Base-by-base conservation (phyloP, 2,797 vertebrate genomes). In the Picus viridis region DNA sequence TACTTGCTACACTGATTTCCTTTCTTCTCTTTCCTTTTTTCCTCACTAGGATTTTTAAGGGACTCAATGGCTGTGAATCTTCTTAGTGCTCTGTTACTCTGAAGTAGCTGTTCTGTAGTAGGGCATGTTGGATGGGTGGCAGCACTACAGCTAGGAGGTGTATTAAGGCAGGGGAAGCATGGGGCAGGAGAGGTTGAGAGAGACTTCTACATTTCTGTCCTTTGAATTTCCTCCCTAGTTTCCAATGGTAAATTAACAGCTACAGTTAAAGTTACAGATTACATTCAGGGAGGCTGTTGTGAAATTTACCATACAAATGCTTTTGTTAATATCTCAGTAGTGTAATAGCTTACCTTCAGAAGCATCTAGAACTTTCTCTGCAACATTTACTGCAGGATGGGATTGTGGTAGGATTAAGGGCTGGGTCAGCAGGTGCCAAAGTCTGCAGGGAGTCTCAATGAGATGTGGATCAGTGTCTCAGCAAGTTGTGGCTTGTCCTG, bases 371-470 rank as follows among this genome's bases (percentile, higher is more conserved):
- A 79, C 10, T 4, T 86, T 86, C 17, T 71, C 24, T n/a, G 34
- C 24, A 34, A 49, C 0, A 0, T 67, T 88, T 67, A n/a, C 63
- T 65, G 47, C 36, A 65, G 78, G 58, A 51, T 68, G 26, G 58
- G 15, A 34, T 88, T 82, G 64, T 82, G 88, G 43, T 5, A 84
- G 65, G 77, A 88, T 93, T 91, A 96, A 88, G 69, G 65, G 78
- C 78, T 85, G 65, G 81, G 67, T 43, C n/a, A 69, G 75, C 36
- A 86, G 74, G 34, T 82, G 58, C 20, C 49, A 36, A 32, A 76
- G 43, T 70, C 68, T 45, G 64, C 57, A 30, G 41, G 68, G 65
- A 79, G 24, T 61, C 47, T 88, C 32, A 18, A 1, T 54, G 56
- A 57, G 36, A 59, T 79, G 29, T 34, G 56, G 36, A 86, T 93